Conservation (phyloP, 2,113 vertebrate species). For the Genyomyrus donnyi region DNA sequence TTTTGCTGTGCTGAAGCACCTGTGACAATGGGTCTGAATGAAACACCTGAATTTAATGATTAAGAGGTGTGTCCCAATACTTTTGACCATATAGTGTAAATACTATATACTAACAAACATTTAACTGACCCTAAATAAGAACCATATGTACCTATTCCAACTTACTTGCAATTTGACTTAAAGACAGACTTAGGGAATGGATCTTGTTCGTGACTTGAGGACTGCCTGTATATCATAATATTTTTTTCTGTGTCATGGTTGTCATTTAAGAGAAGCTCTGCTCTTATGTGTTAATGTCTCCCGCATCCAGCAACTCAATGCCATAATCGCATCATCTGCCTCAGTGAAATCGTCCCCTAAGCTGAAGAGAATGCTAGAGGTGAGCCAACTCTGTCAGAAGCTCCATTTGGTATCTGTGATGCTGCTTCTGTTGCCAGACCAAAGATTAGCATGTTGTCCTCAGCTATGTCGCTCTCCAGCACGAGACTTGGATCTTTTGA, state of each 20-base stretch:
- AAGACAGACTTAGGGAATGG: neutral
- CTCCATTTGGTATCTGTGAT: neutral
- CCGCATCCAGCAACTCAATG: conserved; percentile 76
- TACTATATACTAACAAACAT: neutral
- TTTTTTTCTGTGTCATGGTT: neutral
- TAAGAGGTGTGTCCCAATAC: neutral
- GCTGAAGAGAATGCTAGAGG: conserved; percentile 87
- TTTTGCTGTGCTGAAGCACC: neutral
- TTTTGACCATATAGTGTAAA: neutral
- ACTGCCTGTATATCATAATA: neutral
- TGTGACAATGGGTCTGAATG: neutral
- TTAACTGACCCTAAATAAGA: neutral
- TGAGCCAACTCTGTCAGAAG: conserved; percentile 36
- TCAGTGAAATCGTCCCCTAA: conserved; percentile 90
- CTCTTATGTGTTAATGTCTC: neutral
- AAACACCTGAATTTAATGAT: neutral
- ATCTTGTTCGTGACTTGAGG: neutral
- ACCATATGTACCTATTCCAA: neutral
- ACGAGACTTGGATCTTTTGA: neutral
- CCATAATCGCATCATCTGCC: conserved; percentile 85
- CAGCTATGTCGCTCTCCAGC: neutral
- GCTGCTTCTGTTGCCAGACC: neutral
- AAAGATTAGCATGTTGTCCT: neutral
- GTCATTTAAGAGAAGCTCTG: neutral
- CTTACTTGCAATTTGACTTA: neutral